Percentiles rank a stretch among this genome's conserved stretches.
Evolutionary conservation across 2,113 vertebrate species (phyloP).

Genomic region (Limanda limanda): DNA sequence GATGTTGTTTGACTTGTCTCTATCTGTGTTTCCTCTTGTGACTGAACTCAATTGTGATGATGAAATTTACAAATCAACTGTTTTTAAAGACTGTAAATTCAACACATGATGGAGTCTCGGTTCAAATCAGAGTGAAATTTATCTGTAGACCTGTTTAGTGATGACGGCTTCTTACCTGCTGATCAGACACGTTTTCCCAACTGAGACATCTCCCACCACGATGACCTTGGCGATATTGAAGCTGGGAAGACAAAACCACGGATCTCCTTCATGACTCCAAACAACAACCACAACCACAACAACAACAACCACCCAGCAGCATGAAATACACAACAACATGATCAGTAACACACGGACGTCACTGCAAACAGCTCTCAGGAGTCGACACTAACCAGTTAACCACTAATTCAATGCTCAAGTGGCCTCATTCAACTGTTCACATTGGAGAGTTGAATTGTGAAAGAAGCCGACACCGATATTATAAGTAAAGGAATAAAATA

Average conservation of each 20-base stretch:
- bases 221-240: conserved; percentile 97
- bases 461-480: too few species aligned
- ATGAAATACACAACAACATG: neutral
- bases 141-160: too few species aligned
- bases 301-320: neutral
- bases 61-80: neutral
- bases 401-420: too few species aligned
- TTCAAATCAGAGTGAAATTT: neutral
- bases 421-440: too few species aligned
- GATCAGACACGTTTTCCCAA: conserved; percentile 95
- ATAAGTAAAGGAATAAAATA: too few species aligned
- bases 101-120: neutral
- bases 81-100: neutral
- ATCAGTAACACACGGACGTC: neutral
- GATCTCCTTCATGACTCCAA: neutral
- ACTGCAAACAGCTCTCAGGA: too few species aligned
- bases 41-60: too few species aligned
- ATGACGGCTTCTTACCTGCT: conserved; percentile 86
- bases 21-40: too few species aligned
- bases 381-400: too few species aligned
- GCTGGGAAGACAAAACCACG: conserved; percentile 75
- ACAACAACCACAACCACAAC: too few species aligned
- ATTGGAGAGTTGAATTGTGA: too few species aligned
- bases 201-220: conserved; percentile 93
- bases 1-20: too few species aligned